Percentiles rank a stretch among this genome's conserved stretches.
Evolutionary conservation across 2,797 vertebrate species (phyloP).

Genomic region (Macropus fuliginosus): DNA sequence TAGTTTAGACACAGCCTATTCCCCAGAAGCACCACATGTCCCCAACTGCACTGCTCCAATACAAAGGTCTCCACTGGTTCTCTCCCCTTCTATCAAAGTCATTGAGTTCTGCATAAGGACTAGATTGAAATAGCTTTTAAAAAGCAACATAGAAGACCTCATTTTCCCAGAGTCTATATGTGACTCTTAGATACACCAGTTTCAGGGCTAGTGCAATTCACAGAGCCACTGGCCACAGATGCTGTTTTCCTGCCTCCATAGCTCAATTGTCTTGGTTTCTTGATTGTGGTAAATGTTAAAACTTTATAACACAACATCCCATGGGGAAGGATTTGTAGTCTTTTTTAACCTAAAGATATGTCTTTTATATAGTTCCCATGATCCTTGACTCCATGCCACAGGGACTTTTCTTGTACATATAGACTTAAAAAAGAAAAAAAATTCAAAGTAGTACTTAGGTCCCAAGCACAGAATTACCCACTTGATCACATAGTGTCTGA

Average conservation of each 20-base stretch:
- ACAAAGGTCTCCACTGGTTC: neutral
- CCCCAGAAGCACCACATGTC: neutral
- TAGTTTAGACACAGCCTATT: neutral
- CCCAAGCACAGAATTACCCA: neutral
- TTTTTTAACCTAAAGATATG: constrained; percentile 16
- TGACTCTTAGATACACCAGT: neutral
- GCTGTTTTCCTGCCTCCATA: neutral
- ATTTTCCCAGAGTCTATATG: neutral
- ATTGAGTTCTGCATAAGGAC: neutral
- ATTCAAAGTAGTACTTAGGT: neutral
- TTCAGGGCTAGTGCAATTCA: neutral
- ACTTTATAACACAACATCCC: constrained; percentile 9
- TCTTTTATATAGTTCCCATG: neutral
- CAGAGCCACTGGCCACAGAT: neutral
- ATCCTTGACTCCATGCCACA: neutral
- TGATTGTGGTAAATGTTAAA: neutral
- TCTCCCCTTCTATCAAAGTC: neutral
- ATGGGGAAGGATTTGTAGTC: constrained; percentile 32
- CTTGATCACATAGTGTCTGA: neutral
- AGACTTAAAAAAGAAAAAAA: neutral
- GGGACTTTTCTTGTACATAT: neutral
- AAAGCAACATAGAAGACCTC: neutral
- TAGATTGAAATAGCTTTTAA: neutral
- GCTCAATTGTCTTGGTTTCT: neutral
- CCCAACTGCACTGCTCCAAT: neutral